Percentiles rank a stretch among this genome's conserved stretches.
Conservation (phyloP, 1,140 invertebrate genomes). For the Heliconius hermathena region DNA sequence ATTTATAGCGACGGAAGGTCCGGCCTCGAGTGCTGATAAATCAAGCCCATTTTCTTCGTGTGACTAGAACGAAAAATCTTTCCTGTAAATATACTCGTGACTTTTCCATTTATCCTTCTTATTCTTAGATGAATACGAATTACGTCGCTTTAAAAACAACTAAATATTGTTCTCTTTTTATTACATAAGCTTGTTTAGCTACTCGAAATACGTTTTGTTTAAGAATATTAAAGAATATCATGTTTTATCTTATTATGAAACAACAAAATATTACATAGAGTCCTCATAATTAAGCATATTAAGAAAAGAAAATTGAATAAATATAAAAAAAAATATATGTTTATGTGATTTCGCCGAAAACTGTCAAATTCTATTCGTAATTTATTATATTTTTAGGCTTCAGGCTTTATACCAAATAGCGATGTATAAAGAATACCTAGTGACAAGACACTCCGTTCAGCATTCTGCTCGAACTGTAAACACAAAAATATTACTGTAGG, state of each 20-base stretch:
- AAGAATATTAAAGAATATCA: background rate
- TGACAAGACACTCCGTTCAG: too few species aligned
- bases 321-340: too few species aligned
- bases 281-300: too few species aligned
- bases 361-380: too few species aligned
- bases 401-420: too few species aligned
- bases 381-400: too few species aligned
- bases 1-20: conserved; percentile 79
- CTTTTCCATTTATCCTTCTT: conserved; percentile 62
- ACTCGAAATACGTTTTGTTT: background rate
- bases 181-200: background rate
- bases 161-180: background rate
- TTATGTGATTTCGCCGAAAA: too few species aligned
- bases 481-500: background rate
- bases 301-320: too few species aligned
- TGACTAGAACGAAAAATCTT: conserved; percentile 72
- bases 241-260: background rate
- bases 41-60: conserved; percentile 78
- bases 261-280: background rate
- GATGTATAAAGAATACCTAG: too few species aligned
- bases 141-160: conserved; percentile 22
- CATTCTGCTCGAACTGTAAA: too few species aligned
- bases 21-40: conserved; percentile 80
- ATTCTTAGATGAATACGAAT: conserved; percentile 54
- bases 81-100: conserved; percentile 67